Conservation (phyloP, 2,888 invertebrate genomes). For the Temnothorax unifasciatus region DNA sequence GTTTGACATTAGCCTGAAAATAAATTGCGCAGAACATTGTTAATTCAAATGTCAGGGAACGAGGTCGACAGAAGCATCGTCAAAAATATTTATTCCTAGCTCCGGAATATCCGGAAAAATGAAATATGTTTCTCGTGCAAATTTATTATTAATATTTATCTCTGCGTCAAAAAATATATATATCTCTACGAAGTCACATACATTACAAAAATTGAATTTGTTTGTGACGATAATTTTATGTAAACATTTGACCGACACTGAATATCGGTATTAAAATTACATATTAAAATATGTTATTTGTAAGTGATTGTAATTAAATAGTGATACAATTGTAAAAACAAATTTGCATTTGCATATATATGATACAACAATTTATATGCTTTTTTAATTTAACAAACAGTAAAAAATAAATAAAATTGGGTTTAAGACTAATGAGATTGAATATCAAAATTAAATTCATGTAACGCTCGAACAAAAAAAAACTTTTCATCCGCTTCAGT, state of each 20-base stretch:
- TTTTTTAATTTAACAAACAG: neutral
- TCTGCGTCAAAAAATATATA: constrained; percentile 11
- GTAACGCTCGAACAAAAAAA: constrained; percentile 55
- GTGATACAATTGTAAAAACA: neutral
- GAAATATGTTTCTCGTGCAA: neutral
- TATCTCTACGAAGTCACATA: neutral
- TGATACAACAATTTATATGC: neutral
- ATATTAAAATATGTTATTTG: neutral
- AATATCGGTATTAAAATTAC: constrained; percentile 11
- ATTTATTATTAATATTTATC: constrained; percentile 34
- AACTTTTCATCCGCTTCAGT: constrained; percentile 47
- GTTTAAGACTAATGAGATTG: constrained; percentile 54
- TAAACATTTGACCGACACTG: neutral
- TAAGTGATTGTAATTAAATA: neutral
- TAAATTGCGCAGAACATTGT: constrained; percentile 40
- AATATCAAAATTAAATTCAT: constrained; percentile 64
- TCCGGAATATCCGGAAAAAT: neutral
- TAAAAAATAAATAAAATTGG: neutral
- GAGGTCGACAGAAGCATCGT: constrained; percentile 30
- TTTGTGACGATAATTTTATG: neutral
- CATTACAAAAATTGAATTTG: constrained; percentile 10
- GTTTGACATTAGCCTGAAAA: constrained; percentile 48
- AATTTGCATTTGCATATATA: neutral
- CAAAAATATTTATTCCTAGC: constrained; percentile 22
- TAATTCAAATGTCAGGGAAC: constrained; percentile 50